Conservation (phyloP, 92 coral and sea anemone genomes). For the Desmophyllum pertusum region DNA sequence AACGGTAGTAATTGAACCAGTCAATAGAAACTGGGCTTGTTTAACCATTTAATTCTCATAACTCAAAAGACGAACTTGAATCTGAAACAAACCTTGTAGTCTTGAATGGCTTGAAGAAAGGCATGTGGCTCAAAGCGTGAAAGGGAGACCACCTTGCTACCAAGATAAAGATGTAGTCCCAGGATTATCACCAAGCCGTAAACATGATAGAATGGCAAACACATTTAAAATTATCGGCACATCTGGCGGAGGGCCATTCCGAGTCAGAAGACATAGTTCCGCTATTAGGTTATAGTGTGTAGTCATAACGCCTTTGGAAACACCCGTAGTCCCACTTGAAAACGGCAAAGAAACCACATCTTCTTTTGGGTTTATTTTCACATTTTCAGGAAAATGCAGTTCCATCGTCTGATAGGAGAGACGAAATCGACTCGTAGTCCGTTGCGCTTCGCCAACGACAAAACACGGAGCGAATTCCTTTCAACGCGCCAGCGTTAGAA, state of each 20-base stretch:
- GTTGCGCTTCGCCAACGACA: constrained; percentile 73
- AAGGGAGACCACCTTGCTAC: constrained; percentile 56
- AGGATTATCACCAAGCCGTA: constrained; percentile 56
- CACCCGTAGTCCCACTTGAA: constrained; percentile 95
- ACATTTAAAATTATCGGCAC: constrained; percentile 47
- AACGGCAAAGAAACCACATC: constrained; percentile 71
- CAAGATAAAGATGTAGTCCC: constrained; percentile 37
- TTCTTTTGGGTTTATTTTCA: constrained; percentile 72
- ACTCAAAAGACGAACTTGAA: background rate
- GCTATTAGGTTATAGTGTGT: constrained; percentile 77
- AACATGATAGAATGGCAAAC: constrained; percentile 71
- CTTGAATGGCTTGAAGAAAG: constrained; percentile 72
- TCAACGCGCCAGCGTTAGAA: constrained; percentile 52
- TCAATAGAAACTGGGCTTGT: too few species aligned
- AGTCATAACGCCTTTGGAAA: constrained; percentile 86
- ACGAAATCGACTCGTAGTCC: constrained; percentile 73
- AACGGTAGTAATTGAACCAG: too few species aligned
- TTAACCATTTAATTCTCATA: too few species aligned
- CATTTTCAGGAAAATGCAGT: constrained; percentile 61
- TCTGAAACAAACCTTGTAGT: constrained; percentile 62
- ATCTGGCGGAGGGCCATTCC: background rate
- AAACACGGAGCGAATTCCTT: constrained; percentile 65
- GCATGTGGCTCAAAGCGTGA: constrained; percentile 64
- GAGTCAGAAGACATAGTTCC: background rate
- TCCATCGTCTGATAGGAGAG: constrained; percentile 78